Evolutionary conservation across 2,797 vertebrate genomes (phyloP), one percentile per base, ranked within the genome.

Genomic region (Galagoides demidoff): DNA sequence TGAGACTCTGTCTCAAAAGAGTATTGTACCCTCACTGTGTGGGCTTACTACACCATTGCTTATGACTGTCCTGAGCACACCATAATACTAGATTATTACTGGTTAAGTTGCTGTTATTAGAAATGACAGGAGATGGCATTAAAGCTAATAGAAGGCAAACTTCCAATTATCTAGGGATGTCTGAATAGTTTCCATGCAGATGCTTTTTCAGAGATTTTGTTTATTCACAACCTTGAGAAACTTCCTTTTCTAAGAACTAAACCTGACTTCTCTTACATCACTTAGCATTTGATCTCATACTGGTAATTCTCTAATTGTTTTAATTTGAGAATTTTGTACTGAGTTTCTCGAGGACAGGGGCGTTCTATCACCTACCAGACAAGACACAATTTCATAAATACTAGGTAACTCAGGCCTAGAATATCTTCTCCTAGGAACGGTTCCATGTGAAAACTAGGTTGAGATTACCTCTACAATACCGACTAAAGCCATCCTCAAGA

Each of bases 21-120:
- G 14, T 9, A 7, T 13, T 29, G 23, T 7, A 19, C 43, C 39
- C 43, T 29, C 14, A 17, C 14, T 1, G 0, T 14, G 52, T 0
- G 6, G 19, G 37, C 77, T 37, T 7, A 10, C 23, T 39, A 29
- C 7, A 11, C 12, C 19, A 63, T 20, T 29, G 17, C 34, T 5
- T 4, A 4, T 17, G n/a, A 45, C 23, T 10, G 0, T 22, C 61
- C 79, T 61, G 25, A 43, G 17, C 45, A 16, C 25, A 68, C 0
- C 9, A 37, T n/a, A 13, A 85, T 6, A 27, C n/a, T 29, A 34
- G 17, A n/a, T 52, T 7, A 55, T 77, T 74, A 68, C 43, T n/a
- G 16, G 22, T 66, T 27, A 39, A 71, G 64, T 31, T 2, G 1
- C 37, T 82, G 23, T 31, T 34, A 45, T 27, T 57, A 68, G 43